Base-by-base conservation (phyloP, 2,888 invertebrate species). In the Congeria kusceri region DNA sequence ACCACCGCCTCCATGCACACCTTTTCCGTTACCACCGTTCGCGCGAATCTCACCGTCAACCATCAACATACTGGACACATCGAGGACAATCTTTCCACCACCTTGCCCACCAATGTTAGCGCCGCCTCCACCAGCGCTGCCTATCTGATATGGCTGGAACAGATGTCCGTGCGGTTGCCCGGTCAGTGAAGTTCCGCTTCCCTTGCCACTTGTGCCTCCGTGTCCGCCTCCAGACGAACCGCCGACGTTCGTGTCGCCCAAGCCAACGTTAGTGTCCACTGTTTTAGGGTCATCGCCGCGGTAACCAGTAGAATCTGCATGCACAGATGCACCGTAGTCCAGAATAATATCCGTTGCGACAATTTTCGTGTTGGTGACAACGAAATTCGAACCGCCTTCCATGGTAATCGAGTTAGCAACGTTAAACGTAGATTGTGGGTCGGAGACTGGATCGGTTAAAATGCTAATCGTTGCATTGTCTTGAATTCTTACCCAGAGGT, bases 81-180 rank as follows among this genome's bases (percentile, higher is more conserved):
- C 77, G 18, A 90, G 64, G 66, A 76, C 77, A 1, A 90, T 67
- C 28, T 71, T 75, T 1, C 90, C 89, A 25, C 88, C 90, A 39
- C 90, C 90, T 56, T 74, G 75, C 11, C 89, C 89, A 3, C 88
- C 89, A 44, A 62, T 32, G 32, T 68, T 65, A 13, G 15, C 25
- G 1, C 85, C 86, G n/a, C 86, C 86, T 23, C 88, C 89, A n/a
- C 89, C 89, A 46, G 88, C 80, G 75, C 90, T 90, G 3, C 90
- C 90, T 5, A 85, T 44, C 27, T 80, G 71, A 29, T 62, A 61
- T 7, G 90, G 90, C 47, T 87, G 80, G 46, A 87, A 90, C 61
- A 90, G 72, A 63, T 89, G 85, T 39, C 90, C 90, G 73, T 89
- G 89, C 1, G 89, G 87, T 23, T 88, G 87, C 4, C 90, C 90